Evolutionary conservation across 2,797 vertebrate genomes (phyloP).

Genomic region (Vespertilio murinus): DNA sequence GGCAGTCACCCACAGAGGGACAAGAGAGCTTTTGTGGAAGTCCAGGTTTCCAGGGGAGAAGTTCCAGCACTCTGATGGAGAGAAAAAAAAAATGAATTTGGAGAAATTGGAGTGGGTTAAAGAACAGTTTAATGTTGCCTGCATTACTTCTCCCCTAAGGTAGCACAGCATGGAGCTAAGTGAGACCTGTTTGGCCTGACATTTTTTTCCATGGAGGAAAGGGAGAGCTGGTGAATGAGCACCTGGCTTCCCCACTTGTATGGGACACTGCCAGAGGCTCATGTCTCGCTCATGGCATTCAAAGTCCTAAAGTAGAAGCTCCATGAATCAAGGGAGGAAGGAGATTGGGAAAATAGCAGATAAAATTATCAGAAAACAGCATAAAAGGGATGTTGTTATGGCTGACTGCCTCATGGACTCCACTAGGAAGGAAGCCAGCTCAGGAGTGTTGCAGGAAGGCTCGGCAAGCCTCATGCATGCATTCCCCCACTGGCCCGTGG

Average conservation of each 20-base stretch:
- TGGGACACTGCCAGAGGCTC: neutral
- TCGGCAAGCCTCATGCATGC: neutral
- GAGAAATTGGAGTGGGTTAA: neutral
- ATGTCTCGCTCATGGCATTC: neutral
- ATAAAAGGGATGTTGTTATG: neutral
- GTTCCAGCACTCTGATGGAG: neutral
- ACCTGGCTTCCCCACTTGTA: neutral
- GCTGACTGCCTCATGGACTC: neutral
- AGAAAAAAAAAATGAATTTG: neutral
- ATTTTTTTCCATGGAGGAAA: neutral
- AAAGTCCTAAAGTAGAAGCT: neutral
- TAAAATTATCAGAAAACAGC: neutral
- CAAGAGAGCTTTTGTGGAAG: neutral
- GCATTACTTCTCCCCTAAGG: neutral
- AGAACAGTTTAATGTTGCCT: neutral
- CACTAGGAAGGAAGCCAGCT: neutral
- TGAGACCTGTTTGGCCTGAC: neutral
- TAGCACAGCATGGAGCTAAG: neutral
- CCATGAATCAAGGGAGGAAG: neutral
- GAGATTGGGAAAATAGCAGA: neutral
- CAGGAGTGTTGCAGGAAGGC: neutral
- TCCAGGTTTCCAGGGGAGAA: neutral
- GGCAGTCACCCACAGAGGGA: neutral
- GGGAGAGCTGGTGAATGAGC: neutral
- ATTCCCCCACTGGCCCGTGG: neutral